These are phyloP conservation scores for Agonopterix heracliana DNA, from an alignment of 2,888 invertebrate species.

Conservation along the genomic window DNA sequence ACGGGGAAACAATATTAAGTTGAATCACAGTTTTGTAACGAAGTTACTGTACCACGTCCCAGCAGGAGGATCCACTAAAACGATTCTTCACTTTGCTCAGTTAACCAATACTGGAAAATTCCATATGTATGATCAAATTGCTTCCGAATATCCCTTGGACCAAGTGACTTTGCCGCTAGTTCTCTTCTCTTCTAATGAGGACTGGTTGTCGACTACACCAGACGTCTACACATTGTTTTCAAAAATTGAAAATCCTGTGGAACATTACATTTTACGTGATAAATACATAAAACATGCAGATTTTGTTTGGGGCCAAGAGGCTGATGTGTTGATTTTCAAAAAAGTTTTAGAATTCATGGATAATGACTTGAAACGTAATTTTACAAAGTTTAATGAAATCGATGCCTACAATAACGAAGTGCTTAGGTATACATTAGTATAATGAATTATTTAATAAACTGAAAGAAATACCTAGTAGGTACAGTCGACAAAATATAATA, in stretches of 20 bases:
- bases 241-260: constrained; percentile 40
- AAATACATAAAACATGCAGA: constrained; percentile 46
- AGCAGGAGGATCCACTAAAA: constrained; percentile 50
- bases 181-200: constrained; percentile 45
- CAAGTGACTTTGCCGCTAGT: constrained; percentile 41
- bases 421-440: too few species aligned
- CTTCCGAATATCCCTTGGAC: constrained; percentile 29
- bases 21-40: constrained; percentile 34
- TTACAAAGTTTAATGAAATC: constrained; percentile 15
- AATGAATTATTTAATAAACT: too few species aligned
- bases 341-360: constrained; percentile 40
- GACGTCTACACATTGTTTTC: constrained; percentile 43
- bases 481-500: too few species aligned
- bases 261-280: constrained; percentile 40
- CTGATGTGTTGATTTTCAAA: constrained; percentile 31
- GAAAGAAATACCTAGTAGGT: too few species aligned
- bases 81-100: constrained; percentile 51
- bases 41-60: constrained; percentile 44
- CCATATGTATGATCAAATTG: constrained; percentile 33
- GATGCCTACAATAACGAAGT: too few species aligned
- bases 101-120: constrained; percentile 41
- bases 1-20: constrained; percentile 7
- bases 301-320: constrained; percentile 44
- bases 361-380: constrained; percentile 20
- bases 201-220: constrained; percentile 39